Percentiles rank a stretch among this genome's conserved stretches.
Conservation (phyloP, 2,797 vertebrate species). For the Gallinago stenura region DNA sequence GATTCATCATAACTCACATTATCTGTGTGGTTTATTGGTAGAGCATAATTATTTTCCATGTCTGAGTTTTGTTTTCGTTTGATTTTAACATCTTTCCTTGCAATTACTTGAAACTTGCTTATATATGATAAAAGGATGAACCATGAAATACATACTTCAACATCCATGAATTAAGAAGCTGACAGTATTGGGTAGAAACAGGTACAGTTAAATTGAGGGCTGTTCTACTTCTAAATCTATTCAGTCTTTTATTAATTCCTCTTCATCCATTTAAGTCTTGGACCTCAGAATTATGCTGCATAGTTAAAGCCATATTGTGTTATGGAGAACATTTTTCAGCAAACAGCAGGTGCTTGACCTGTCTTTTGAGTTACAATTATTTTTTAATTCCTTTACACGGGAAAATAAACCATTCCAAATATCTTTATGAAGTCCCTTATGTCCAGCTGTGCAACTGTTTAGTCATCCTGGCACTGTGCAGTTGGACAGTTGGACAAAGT, state of each 20-base stretch:
- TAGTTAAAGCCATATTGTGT: neutral
- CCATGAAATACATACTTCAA: neutral
- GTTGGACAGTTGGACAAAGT: neutral
- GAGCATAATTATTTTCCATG: conserved; percentile 13
- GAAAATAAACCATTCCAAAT: neutral
- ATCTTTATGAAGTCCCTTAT: neutral
- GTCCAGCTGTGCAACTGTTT: neutral
- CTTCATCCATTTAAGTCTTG: neutral
- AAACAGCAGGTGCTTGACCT: neutral
- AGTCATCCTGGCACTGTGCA: neutral
- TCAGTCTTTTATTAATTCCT: neutral
- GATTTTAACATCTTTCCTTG: neutral
- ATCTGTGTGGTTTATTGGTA: neutral
- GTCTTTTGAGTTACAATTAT: neutral
- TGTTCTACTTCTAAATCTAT: neutral
- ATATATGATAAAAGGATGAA: neutral
- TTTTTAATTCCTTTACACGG: neutral
- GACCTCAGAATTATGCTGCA: neutral
- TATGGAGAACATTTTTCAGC: neutral
- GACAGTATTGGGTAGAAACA: neutral
- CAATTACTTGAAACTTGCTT: neutral
- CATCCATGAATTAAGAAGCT: neutral
- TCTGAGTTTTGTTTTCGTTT: neutral
- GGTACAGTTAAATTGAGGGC: neutral
- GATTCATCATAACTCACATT: conserved; percentile 16